Evolutionary conservation across 2,888 invertebrate genomes (phyloP).

Genomic region (Escarpia spicata): DNA sequence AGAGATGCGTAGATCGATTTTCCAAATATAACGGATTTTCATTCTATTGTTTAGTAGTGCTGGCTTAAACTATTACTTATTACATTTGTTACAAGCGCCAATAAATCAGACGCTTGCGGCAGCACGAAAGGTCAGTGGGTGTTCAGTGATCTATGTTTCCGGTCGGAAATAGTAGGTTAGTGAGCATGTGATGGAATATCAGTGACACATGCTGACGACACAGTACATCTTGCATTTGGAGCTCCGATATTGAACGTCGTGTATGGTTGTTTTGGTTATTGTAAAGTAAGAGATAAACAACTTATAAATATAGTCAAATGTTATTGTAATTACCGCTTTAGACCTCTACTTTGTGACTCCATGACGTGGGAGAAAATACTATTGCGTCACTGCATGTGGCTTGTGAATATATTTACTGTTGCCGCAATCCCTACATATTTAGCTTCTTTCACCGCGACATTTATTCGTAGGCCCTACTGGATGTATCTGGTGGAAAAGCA

Average conservation of each 20-base stretch:
- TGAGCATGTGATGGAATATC: neutral
- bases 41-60: neutral
- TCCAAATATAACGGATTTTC: neutral
- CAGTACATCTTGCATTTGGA: neutral
- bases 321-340: neutral
- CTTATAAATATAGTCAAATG: neutral
- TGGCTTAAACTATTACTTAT: neutral
- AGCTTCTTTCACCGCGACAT: neutral
- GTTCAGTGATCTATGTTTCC: neutral
- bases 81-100: neutral
- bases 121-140: neutral
- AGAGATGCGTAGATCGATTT: neutral
- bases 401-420: neutral
- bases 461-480: neutral
- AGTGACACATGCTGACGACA: neutral
- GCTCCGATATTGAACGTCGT: neutral
- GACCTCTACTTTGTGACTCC: no score
- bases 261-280: neutral
- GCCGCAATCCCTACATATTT: neutral
- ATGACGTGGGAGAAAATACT: neutral
- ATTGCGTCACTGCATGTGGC: neutral
- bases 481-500: neutral
- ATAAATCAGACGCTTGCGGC: neutral
- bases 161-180: neutral
- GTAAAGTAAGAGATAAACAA: neutral